Conservation (phyloP, 2,113 vertebrate genomes). For the Pachycephala philippinensis region DNA sequence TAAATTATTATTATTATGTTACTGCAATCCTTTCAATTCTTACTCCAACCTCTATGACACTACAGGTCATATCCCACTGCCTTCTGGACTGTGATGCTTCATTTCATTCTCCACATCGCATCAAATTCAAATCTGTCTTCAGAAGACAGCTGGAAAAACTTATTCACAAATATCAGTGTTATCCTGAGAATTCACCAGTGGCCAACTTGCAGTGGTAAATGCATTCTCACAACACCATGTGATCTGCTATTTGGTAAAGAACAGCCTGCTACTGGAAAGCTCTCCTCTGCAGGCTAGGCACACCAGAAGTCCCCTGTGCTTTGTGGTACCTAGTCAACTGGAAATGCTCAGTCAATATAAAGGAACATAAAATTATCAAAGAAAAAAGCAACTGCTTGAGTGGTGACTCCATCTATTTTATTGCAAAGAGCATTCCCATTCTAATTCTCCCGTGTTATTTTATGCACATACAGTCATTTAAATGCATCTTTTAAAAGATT, state of each 20-base stretch:
- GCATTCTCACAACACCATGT: background rate
- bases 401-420: background rate
- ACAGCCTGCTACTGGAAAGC: background rate
- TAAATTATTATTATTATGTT: background rate
- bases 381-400: background rate
- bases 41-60: background rate
- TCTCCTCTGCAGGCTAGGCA: background rate
- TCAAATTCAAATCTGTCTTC: background rate
- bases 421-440: background rate
- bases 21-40: background rate
- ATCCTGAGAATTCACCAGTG: background rate
- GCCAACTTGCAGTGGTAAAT: background rate
- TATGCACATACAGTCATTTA: background rate
- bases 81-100: background rate
- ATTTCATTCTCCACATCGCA: background rate
- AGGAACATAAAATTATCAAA: background rate
- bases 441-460: background rate
- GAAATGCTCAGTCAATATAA: background rate
- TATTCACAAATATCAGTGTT: background rate
- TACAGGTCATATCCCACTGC: background rate
- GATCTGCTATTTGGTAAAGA: background rate
- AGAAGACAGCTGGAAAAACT: background rate
- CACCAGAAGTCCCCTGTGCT: background rate
- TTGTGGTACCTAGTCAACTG: background rate
- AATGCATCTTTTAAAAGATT: background rate